Base-by-base conservation (phyloP, 2,888 invertebrate species). In the Archips xylosteana region DNA sequence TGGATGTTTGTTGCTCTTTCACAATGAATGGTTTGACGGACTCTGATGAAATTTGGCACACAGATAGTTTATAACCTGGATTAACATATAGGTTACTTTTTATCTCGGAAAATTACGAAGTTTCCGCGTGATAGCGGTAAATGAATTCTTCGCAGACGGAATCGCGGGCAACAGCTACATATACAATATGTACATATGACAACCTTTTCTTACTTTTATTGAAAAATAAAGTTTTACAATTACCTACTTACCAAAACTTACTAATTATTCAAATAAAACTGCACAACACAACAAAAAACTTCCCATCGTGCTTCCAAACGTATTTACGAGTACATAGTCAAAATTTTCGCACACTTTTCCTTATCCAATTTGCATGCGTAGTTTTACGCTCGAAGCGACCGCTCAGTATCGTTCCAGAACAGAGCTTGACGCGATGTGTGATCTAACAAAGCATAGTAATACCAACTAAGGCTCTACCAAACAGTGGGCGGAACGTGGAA, bases 241-340 rank as follows among this genome's bases (percentile, higher is more conserved):
- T n/a, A 49, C 9, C 9, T 54, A 54, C 51, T 54, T 54, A 54
- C 57, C 57, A 57, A 57, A 12, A 3, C 54, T 54, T 54, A 54
- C 32, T 57, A 32, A 9, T 57, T 57, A 12, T 57, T 32, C 5
- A 32, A 32, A 32, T 12, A 57, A 57, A 57, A 57, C 57, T 10
- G 10, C 32, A 57, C 57, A 57, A 32, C 57, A 57, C 57, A 32
- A 23, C 12, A 12, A 54, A 54, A 2, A 32, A 32, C 8, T 4
- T 23, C 32, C 32, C 57, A 57, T 57, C 2, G 10, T 57, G 32
- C 12, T 57, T 57, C 32, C 23, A 2, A 32, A 32, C 2, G 2
- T 10, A 32, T 32, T 54, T 57, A 23, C 23, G 54, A 54, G 23
- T 32, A 15, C 54, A 57, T 57, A 23, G 15, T 54, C 6, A 54